Evolutionary conservation across 2,113 vertebrate genomes (phyloP).

Genomic region (Megatriorchis doriae): DNA sequence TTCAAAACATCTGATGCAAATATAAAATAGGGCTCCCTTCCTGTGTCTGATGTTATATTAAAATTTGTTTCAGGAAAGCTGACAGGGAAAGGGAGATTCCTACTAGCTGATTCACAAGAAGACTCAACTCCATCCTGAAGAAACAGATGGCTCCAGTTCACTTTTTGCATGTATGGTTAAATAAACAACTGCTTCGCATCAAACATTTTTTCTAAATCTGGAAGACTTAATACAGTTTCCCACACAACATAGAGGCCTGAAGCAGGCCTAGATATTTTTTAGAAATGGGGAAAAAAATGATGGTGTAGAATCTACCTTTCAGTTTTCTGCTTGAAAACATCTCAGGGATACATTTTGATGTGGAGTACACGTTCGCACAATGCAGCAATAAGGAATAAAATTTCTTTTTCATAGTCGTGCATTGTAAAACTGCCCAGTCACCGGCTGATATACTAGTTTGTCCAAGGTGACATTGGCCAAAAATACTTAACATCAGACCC

Average conservation of each 20-base stretch:
- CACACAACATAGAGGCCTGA: neutral
- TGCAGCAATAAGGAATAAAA: neutral
- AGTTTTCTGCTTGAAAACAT: neutral
- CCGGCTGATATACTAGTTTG: neutral
- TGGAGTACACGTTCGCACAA: neutral
- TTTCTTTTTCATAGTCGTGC: neutral
- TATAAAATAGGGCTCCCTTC: neutral
- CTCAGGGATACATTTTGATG: neutral
- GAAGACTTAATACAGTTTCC: neutral
- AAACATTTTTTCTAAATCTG: neutral
- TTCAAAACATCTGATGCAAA: slow-evolving; percentile 7
- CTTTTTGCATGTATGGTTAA: neutral
- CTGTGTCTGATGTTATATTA: neutral
- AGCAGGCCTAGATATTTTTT: neutral
- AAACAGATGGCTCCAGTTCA: slow-evolving; percentile 34
- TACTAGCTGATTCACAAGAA: slow-evolving; percentile 1
- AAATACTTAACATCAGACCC: neutral
- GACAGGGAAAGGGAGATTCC: neutral
- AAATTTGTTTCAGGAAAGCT: neutral
- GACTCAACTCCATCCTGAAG: neutral
- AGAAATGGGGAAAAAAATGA: neutral
- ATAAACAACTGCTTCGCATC: neutral
- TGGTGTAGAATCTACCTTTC: neutral
- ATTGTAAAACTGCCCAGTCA: neutral
- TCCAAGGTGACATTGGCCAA: neutral